Base-by-base conservation (phyloP, 2,888 invertebrate genomes). In the Clunio marinus region DNA sequence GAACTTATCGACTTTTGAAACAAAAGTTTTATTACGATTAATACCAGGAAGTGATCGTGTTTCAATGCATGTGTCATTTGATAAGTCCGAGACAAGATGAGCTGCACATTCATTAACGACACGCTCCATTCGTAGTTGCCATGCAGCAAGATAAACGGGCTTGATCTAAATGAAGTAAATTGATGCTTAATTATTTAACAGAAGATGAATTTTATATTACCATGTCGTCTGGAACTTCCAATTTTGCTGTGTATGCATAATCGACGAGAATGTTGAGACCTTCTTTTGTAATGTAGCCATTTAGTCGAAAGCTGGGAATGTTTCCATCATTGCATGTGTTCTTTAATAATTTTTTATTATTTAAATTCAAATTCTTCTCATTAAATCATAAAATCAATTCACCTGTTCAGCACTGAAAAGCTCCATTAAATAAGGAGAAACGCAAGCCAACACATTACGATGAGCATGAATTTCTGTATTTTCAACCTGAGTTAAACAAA, bases 171-270 rank as follows among this genome's bases (percentile, higher is more conserved):
- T 20, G 22, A 22, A 55, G 15, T n/a, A n/a, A n/a, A n/a, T n/a
- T n/a, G n/a, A n/a, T n/a, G n/a, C n/a, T n/a, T n/a, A n/a, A n/a
- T n/a, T n/a, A n/a, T n/a, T n/a, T n/a, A n/a, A n/a, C n/a, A n/a
- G n/a, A n/a, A n/a, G n/a, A n/a, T n/a, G n/a, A n/a, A 62, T 1
- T 41, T 17, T 15, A 22, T 13, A 24, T 60, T n/a, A 80, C 85
- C 71, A 80, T 80, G 55, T 74, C 74, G 70, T 81, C 78, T 68
- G 80, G 80, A 70, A 83, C 83, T 70, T 79, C 78, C 72, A 85
- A 76, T 78, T 84, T 84, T 27, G 89, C 86, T 15, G 92, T 91
- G 80, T 93, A 94, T 59, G 89, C 89, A 80, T 88, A 93, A 75
- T 91, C 88, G 58, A 93, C 84, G 55, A 93, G 82, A 71, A 86